These are phyloP conservation scores for Alosa sapidissima DNA, from an alignment of 2,797 vertebrate species.

Conservation along the genomic window DNA sequence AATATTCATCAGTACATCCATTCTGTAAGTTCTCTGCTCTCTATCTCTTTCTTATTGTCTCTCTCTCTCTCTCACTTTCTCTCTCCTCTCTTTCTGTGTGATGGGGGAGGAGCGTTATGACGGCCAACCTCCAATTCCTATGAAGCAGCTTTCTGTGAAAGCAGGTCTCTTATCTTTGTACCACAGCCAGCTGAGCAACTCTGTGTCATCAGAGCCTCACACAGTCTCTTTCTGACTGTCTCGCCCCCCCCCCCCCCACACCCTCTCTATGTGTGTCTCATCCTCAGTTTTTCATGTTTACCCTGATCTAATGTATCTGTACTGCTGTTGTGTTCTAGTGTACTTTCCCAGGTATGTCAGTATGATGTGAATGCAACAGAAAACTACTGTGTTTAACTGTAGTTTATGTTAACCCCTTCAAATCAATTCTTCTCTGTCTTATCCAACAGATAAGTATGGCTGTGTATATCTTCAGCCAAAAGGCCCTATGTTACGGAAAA, in stretches of 20 bases:
- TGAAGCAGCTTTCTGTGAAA: slow-evolving; percentile 68
- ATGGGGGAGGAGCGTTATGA: slow-evolving; percentile 8
- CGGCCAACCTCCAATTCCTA: slow-evolving; percentile 64
- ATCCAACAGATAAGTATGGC: slow-evolving; percentile 42
- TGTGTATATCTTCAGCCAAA: background rate
- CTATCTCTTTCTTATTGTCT: background rate
- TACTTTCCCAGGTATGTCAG: background rate
- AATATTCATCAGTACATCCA: background rate
- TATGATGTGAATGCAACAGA: background rate
- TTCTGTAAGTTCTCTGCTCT: background rate
- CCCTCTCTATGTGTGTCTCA: slow-evolving; percentile 14
- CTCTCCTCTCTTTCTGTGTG: background rate
- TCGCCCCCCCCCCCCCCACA: slow-evolving; percentile 51
- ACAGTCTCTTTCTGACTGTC: slow-evolving; percentile 24
- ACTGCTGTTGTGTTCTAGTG: background rate
- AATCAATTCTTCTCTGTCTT: slow-evolving; percentile 38
- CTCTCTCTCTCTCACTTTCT: background rate
- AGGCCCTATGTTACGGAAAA: background rate
- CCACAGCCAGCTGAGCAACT: slow-evolving; percentile 58
- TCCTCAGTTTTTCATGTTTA: slow-evolving; percentile 4
- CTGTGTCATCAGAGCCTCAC: slow-evolving; percentile 35
- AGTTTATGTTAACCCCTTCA: slow-evolving; percentile 10
- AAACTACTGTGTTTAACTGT: background rate
- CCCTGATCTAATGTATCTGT: background rate
- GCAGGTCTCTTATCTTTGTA: slow-evolving; percentile 71